Base-by-base conservation (phyloP, 2,888 invertebrate genomes). In the Caenorhabditis sp. region DNA sequence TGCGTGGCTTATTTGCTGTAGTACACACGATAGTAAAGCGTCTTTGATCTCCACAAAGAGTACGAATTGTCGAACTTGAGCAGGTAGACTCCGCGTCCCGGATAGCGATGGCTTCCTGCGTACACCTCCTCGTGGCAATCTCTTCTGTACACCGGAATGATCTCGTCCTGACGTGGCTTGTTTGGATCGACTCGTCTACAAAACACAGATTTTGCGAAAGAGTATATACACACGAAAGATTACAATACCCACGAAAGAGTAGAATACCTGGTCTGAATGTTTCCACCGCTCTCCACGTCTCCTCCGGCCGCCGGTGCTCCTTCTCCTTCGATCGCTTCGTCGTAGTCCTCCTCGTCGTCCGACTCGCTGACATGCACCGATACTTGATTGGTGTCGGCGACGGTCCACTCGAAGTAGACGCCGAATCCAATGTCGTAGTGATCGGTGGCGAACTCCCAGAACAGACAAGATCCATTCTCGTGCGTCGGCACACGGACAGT, bases 371-470 rank as follows among this genome's bases (percentile, higher is more conserved):
- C 94, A 89, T 98, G 96, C 1, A 99, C 95, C 0, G 96, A 95
- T 20, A 86, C 95, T 1, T 95, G 93, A 89, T 94, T 95, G 65
- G 86, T 90, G 5, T 90, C 90, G 2, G 90, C 88, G 43, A 90
- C 87, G 59, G 94, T 94, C 95, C 97, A 99, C 91, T 99, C 99
- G 90, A 99, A 99, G 90, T 94, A 96, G 53, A 99, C 93, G 0
- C 99, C 99, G 90, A 99, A 99, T 90, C 88, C 89, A 39, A 99
- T 94, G 90, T 99, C 99, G 89, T 96, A 99, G 89, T 93, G 93
- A 90, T 99, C 99, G 0, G 99, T 98, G 13, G 97, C 96, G 90
- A 99, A 99, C 91, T 99, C 99, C 98, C 98, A 99, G 91, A 96
- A 98, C 39, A 99, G 91, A 86, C 95, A 94, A 1, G 94, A 93